phyloP scores from a whole-genome alignment of 2,797 vertebrate species.

The Erpetoichthys calabaricus region DNA sequence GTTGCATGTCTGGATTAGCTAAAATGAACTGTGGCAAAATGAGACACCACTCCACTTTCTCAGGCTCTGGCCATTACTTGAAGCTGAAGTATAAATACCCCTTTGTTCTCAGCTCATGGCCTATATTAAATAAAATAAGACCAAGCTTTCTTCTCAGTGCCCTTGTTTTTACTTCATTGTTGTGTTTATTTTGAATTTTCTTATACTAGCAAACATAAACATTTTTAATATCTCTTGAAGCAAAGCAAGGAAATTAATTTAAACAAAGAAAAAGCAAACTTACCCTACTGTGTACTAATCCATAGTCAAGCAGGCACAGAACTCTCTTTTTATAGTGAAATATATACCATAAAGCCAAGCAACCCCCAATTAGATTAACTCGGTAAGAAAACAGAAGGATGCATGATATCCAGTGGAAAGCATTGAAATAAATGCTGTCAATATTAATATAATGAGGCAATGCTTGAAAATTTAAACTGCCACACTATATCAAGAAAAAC shows the following conservation, averaged over 20 bases:
- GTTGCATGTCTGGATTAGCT: constrained; percentile 63
- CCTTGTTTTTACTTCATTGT: background rate
- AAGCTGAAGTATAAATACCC: constrained; percentile 41
- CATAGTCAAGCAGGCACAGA: too few species aligned
- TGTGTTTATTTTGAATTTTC: background rate
- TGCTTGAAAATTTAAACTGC: too few species aligned
- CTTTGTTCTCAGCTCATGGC: constrained; percentile 43
- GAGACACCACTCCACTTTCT: constrained; percentile 51
- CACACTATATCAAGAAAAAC: too few species aligned
- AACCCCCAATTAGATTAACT: too few species aligned
- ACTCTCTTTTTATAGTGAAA: too few species aligned
- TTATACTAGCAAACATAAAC: background rate
- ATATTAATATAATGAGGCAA: too few species aligned
- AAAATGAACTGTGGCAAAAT: constrained; percentile 49
- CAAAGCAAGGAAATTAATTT: background rate
- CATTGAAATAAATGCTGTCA: too few species aligned
- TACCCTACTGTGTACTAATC: too few species aligned
- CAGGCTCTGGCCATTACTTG: constrained; percentile 47
- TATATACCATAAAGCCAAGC: too few species aligned
- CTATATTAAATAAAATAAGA: constrained; percentile 24
- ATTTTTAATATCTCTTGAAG: background rate
- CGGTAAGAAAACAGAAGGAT: too few species aligned
- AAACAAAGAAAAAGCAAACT: too few species aligned
- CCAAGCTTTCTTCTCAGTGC: background rate
- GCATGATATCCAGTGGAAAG: too few species aligned